A percentile compares a stretch with the other conserved stretches of the same genome.
phyloP scores from a whole-genome alignment of 2,797 vertebrate genomes.

The Delichon dasypus region DNA sequence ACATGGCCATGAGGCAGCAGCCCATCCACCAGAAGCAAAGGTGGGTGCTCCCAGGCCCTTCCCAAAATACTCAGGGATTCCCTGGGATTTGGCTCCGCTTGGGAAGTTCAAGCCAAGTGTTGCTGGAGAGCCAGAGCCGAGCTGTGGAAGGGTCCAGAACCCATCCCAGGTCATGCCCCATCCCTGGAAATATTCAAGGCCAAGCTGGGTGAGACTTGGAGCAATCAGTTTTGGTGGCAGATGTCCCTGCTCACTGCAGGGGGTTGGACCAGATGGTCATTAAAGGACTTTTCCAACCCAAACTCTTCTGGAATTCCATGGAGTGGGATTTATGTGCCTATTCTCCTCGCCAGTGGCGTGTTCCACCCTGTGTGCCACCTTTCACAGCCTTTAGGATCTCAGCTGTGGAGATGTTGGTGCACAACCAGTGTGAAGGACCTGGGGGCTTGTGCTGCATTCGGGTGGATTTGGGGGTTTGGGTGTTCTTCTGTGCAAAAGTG shows the following conservation, averaged over 20 bases:
- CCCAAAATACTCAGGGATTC: background rate
- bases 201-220: background rate
- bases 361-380: background rate
- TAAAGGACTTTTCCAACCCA: background rate
- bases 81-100: background rate
- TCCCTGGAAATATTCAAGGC: background rate
- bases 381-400: background rate
- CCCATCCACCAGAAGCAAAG: constrained; percentile 97
- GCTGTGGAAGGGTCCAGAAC: background rate
- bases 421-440: background rate
- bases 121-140: background rate
- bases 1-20: constrained; percentile 98
- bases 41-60: constrained; percentile 68
- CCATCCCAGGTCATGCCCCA: background rate
- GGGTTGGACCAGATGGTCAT: rapidly evolving
- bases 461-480: rapidly evolving
- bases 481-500: background rate
- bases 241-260: background rate
- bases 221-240: background rate
- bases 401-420: background rate
- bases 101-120: background rate
- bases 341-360: background rate
- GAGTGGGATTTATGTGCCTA: background rate
- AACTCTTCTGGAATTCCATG: background rate
- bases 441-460: background rate